Evolutionary conservation across 2,888 invertebrate species (phyloP).

Genomic region (Eretmocerus hayati): DNA sequence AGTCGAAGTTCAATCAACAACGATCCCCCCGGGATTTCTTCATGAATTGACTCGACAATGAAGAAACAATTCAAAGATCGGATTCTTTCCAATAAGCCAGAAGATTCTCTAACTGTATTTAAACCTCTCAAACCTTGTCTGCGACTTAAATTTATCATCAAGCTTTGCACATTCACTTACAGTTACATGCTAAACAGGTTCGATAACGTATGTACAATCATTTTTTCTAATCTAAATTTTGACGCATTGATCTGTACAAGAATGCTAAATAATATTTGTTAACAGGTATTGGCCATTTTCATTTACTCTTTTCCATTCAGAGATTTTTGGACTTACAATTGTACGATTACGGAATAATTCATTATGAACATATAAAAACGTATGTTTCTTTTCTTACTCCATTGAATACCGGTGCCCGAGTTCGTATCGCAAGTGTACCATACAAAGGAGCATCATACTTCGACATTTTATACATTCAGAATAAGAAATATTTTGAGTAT

Average conservation of each 20-base stretch:
- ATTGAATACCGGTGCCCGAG: too few species aligned
- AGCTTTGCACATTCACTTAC: constrained; percentile 26
- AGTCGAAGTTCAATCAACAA: too few species aligned
- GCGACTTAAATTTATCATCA: too few species aligned
- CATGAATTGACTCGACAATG: too few species aligned
- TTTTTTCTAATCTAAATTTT: constrained; percentile 20
- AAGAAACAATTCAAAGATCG: constrained; percentile 35
- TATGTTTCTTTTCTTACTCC: too few species aligned
- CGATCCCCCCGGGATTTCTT: too few species aligned
- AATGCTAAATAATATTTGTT: constrained; percentile 9
- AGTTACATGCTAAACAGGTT: constrained; percentile 24
- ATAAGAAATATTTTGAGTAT: constrained; percentile 46
- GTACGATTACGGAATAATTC: constrained; percentile 34
- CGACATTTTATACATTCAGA: constrained; percentile 41
- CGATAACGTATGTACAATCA: constrained; percentile 20
- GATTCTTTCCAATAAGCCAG: too few species aligned
- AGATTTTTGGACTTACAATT: constrained; percentile 31
- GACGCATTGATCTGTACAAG: constrained; percentile 15
- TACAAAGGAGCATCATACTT: too few species aligned
- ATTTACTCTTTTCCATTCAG: constrained; percentile 17
- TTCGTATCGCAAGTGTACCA: too few species aligned
- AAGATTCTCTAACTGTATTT: too few species aligned
- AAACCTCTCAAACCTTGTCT: too few species aligned
- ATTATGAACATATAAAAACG: constrained; percentile 44
- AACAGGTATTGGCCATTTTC: too few species aligned